Evolutionary conservation across 2,888 invertebrate species (phyloP).

Genomic region (Lithophane semibrunnea): DNA sequence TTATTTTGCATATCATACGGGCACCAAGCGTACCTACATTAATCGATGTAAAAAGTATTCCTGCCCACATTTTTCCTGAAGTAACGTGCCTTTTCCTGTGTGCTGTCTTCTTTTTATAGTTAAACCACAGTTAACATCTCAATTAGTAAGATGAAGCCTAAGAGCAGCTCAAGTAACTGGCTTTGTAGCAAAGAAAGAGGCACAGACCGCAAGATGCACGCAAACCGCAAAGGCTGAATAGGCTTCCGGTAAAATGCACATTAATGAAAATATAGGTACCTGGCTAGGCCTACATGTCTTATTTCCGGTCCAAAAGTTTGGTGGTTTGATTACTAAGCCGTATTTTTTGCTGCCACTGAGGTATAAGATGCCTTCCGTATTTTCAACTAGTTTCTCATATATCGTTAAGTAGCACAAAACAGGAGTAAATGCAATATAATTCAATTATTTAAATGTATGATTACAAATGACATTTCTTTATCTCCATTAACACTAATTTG

Average conservation of each 20-base stretch:
- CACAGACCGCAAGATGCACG: slow-evolving; percentile 50
- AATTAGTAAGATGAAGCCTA: slow-evolving; percentile 61
- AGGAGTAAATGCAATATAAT: slow-evolving; percentile 10
- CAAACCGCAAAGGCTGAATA: slow-evolving; percentile 61
- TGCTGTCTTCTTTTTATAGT: slow-evolving; percentile 25
- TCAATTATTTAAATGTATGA: slow-evolving; percentile 14
- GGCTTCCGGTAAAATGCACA: slow-evolving; percentile 56
- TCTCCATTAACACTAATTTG: slow-evolving; percentile 47
- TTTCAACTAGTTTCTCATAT: slow-evolving; percentile 13
- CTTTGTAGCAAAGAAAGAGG: slow-evolving; percentile 50
- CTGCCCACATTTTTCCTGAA: slow-evolving; percentile 34
- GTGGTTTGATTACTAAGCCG: background rate
- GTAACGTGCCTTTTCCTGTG: slow-evolving; percentile 43
- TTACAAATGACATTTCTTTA: slow-evolving; percentile 40
- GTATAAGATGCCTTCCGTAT: slow-evolving; percentile 7
- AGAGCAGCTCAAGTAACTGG: slow-evolving; percentile 56
- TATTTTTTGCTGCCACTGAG: background rate
- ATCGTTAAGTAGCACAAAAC: background rate
- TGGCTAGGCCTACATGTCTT: background rate
- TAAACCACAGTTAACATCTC: slow-evolving; percentile 60
- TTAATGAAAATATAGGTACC: slow-evolving; percentile 33
- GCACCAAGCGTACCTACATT: slow-evolving; percentile 48
- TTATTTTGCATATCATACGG: slow-evolving; percentile 61
- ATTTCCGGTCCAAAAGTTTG: background rate
- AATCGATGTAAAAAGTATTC: slow-evolving; percentile 48